Conservation (phyloP, 2,113 vertebrate species). For the pig (Sus scrofa) region DNA sequence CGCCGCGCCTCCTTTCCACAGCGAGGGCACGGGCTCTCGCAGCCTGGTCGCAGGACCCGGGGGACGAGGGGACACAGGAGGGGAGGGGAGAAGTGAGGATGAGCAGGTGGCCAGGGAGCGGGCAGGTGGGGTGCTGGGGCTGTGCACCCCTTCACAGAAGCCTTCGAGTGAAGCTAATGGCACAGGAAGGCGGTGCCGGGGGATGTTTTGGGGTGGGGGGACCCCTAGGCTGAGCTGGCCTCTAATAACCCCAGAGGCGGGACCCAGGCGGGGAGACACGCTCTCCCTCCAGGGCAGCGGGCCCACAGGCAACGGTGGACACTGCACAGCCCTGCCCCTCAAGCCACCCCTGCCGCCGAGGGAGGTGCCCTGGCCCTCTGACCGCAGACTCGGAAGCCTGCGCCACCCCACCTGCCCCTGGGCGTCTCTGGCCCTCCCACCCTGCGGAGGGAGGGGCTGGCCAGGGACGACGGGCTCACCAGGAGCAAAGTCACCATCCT, state of each 20-base stretch:
- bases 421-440: background rate
- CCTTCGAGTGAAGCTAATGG: background rate
- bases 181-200: fast-evolving
- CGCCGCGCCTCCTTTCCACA: slow-evolving; percentile 93
- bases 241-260: background rate
- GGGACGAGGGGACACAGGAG: background rate
- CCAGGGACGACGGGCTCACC: background rate
- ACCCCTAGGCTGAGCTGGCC: background rate
- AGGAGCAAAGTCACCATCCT: fast-evolving
- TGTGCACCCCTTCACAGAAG: background rate
- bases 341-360: background rate
- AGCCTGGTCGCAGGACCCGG: slow-evolving; percentile 81
- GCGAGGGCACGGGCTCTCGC: slow-evolving; percentile 90
- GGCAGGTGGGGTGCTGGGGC: background rate
- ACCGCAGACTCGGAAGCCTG: background rate
- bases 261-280: background rate
- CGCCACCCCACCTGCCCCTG: fast-evolving
- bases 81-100: background rate
- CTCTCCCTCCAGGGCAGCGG: background rate
- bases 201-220: background rate
- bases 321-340: background rate
- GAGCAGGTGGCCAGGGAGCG: background rate
- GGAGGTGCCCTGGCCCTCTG: too few relatives aligned
- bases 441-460: too few relatives aligned
- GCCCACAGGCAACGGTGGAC: too few relatives aligned